A percentile compares a stretch with the other conserved stretches of the same genome.
Conservation (phyloP, 2,888 invertebrate genomes). For the Anticlea derivata region DNA sequence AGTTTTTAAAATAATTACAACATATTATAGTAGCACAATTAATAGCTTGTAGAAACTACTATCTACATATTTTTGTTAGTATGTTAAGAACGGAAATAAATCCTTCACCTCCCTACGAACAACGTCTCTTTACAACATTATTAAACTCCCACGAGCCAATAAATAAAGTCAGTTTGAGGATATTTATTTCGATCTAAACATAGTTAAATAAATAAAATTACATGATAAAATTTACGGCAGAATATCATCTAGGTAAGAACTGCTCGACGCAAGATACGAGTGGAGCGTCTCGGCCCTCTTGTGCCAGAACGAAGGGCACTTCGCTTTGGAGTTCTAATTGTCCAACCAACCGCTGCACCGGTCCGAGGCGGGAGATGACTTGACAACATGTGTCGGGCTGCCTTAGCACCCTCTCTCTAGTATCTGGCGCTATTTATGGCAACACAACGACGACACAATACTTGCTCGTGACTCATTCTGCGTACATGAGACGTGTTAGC, state of each 20-base stretch:
- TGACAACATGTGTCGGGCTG: slow-evolving; percentile 48
- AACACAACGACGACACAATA: slow-evolving; percentile 62
- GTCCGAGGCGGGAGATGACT: slow-evolving; percentile 44
- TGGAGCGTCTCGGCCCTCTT: slow-evolving; percentile 47
- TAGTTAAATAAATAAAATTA: slow-evolving; percentile 40
- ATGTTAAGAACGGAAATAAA: slow-evolving; percentile 28
- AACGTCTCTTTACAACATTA: slow-evolving; percentile 43
- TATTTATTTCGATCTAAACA: slow-evolving; percentile 40
- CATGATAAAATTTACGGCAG: slow-evolving; percentile 39
- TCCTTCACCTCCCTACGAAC: slow-evolving; percentile 24
- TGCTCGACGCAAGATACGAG: slow-evolving; percentile 53
- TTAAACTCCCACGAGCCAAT: slow-evolving; percentile 51
- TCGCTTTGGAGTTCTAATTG: slow-evolving; percentile 65
- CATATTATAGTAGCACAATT: slow-evolving; percentile 1
- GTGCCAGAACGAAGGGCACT: slow-evolving; percentile 60
- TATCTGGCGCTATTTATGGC: slow-evolving; percentile 66
- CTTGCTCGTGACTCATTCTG: slow-evolving; percentile 60
- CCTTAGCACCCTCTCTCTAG: slow-evolving; percentile 57
- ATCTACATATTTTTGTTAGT: background rate
- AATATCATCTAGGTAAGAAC: slow-evolving; percentile 46
- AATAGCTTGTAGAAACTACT: background rate
- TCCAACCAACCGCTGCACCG: slow-evolving; percentile 46
- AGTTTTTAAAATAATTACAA: slow-evolving; percentile 19
- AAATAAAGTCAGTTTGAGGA: slow-evolving; percentile 42
- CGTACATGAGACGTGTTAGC: slow-evolving; percentile 52